Evolutionary conservation across 2,888 invertebrate genomes (phyloP).

Genomic region (Bembecia ichneumoniformis): DNA sequence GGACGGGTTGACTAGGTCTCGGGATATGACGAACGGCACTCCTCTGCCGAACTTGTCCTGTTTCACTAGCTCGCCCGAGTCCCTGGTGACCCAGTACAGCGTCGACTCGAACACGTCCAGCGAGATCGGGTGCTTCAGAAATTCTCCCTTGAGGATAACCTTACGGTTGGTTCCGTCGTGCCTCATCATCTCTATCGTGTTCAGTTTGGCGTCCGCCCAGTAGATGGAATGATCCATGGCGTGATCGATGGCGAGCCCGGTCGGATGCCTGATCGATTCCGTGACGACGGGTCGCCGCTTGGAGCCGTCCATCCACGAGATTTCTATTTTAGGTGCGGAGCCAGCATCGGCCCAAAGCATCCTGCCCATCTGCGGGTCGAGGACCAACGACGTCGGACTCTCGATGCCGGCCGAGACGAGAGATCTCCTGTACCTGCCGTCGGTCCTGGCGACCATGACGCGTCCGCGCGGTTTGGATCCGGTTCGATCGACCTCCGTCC

Average conservation of each 20-base stretch:
- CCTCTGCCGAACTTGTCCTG: slow-evolving; percentile 98
- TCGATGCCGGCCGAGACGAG: slow-evolving; percentile 85
- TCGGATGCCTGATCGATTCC: slow-evolving; percentile 87
- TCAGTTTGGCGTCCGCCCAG: slow-evolving; percentile 96
- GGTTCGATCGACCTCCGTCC: slow-evolving; percentile 88
- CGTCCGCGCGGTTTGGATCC: slow-evolving; percentile 82
- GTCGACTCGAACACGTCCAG: slow-evolving; percentile 95
- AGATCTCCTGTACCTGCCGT: slow-evolving; percentile 89
- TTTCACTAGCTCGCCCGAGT: slow-evolving; percentile 86
- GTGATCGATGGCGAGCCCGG: slow-evolving; percentile 92
- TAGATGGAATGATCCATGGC: slow-evolving; percentile 91
- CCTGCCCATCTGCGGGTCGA: slow-evolving; percentile 88
- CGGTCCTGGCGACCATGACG: slow-evolving; percentile 89
- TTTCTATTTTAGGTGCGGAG: slow-evolving; percentile 91
- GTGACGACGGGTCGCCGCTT: slow-evolving; percentile 86
- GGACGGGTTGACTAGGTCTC: slow-evolving; percentile 87
- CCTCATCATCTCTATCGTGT: slow-evolving; percentile 88
- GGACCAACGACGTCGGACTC: slow-evolving; percentile 88
- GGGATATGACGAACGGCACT: slow-evolving; percentile 85
- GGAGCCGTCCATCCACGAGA: slow-evolving; percentile 97
- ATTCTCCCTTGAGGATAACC: slow-evolving; percentile 80
- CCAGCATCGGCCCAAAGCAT: slow-evolving; percentile 97
- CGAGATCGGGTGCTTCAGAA: slow-evolving; percentile 83
- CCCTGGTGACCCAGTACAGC: slow-evolving; percentile 93
- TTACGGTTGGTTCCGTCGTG: slow-evolving; percentile 85